Evolutionary conservation across 2,888 invertebrate genomes (phyloP).

Genomic region (Athalia circularis): DNA sequence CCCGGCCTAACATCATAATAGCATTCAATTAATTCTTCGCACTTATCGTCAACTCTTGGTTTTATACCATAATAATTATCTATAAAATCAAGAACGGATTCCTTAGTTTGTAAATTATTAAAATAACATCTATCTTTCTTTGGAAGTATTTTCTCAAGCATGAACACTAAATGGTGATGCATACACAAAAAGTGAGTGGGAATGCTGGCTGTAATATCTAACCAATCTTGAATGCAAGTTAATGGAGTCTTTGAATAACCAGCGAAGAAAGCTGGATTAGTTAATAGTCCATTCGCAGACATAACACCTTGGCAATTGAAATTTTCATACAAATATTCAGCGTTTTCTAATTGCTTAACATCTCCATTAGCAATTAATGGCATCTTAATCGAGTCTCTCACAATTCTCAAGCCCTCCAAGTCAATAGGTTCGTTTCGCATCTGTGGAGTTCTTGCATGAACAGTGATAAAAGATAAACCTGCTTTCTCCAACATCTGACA

Average conservation of each 20-base stretch:
- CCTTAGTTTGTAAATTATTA: constrained; percentile 83
- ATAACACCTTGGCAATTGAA: constrained; percentile 90
- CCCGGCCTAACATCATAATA: constrained; percentile 33
- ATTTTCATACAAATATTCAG: constrained; percentile 78
- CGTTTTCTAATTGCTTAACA: constrained; percentile 84
- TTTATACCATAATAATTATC: constrained; percentile 76
- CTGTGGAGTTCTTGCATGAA: constrained; percentile 96
- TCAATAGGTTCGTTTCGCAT: constrained; percentile 85
- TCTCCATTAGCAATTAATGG: constrained; percentile 97
- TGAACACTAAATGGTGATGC: constrained; percentile 97
- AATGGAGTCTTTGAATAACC: constrained; percentile 83
- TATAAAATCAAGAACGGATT: constrained; percentile 84
- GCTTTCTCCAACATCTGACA: constrained; percentile 88
- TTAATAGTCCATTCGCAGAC: constrained; percentile 92
- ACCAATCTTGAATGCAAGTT: constrained; percentile 89
- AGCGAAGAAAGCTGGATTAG: constrained; percentile 93
- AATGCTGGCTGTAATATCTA: constrained; percentile 80
- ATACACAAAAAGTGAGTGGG: constrained; percentile 84
- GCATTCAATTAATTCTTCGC: constrained; percentile 28
- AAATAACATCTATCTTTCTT: constrained; percentile 85
- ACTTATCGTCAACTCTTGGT: constrained; percentile 62
- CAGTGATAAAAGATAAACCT: constrained; percentile 91
- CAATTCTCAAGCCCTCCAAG: constrained; percentile 81
- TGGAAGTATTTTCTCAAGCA: constrained; percentile 90
- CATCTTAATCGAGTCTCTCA: constrained; percentile 83